phyloP scores from a whole-genome alignment of 2,113 vertebrate genomes.

The Mastomys natalensis region DNA sequence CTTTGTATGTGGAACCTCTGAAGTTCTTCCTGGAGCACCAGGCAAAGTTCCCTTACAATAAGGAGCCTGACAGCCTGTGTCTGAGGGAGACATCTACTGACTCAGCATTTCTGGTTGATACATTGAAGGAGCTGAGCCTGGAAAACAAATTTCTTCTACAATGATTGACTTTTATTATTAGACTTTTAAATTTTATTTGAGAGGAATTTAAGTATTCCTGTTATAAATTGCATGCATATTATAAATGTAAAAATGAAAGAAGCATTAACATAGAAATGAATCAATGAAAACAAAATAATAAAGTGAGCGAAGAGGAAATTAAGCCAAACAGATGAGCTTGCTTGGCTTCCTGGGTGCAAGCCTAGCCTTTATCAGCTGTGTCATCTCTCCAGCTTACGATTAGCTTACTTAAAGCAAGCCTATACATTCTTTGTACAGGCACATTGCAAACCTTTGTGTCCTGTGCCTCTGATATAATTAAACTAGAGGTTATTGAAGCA shows the following conservation, averaged over 20 bases:
- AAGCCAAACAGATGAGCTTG: background rate
- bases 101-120: background rate
- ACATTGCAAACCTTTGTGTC: background rate
- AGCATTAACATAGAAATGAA: slow-evolving; percentile 17
- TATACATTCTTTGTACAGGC: background rate
- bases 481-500: background rate
- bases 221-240: background rate
- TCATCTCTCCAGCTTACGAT: background rate
- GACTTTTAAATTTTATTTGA: slow-evolving; percentile 31
- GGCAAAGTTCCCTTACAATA: background rate
- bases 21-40: background rate
- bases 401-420: background rate
- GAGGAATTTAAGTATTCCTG: background rate
- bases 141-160: background rate
- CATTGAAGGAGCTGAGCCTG: background rate
- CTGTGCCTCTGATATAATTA: background rate
- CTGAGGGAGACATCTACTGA: background rate
- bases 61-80: background rate
- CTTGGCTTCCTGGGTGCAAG: background rate
- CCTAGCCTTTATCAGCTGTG: background rate
- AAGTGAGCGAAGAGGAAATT: background rate
- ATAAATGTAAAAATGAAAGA: background rate
- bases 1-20: too few species aligned
- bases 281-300: background rate
- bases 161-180: background rate